These are phyloP conservation scores for Euphydryas editha DNA, from an alignment of 2,888 invertebrate species.

Conservation along the genomic window DNA sequence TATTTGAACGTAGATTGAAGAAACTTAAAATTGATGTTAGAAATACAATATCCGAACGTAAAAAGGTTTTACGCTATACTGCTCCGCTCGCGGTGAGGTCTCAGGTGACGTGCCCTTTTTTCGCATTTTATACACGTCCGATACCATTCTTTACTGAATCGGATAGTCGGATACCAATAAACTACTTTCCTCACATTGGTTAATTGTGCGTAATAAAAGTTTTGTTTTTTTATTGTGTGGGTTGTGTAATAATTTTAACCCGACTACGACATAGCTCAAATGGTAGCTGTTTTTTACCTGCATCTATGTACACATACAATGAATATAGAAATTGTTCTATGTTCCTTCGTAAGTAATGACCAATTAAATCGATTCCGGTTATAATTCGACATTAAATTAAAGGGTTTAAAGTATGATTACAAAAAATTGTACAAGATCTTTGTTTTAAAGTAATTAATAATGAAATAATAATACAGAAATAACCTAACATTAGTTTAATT, in stretches of 20 bases:
- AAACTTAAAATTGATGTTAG: conserved; percentile 38
- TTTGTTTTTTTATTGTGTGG: neutral
- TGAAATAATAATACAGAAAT: no score
- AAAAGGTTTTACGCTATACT: conserved; percentile 50
- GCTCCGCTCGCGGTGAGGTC: conserved; percentile 57
- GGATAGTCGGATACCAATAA: conserved; percentile 19
- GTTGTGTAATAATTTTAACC: no score
- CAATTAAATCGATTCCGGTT: no score
- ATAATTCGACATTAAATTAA: no score
- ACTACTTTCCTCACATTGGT: conserved; percentile 4
- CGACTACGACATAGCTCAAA: no score
- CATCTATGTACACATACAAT: neutral
- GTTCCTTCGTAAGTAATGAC: no score
- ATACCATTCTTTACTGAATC: conserved; percentile 38
- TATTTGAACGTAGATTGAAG: no score
- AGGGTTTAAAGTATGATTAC: no score
- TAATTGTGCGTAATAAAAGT: conserved; percentile 8
- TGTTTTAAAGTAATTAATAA: no score
- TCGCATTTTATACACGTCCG: conserved; percentile 52
- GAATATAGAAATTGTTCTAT: neutral
- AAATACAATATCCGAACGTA: conserved; percentile 13
- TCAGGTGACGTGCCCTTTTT: conserved; percentile 74
- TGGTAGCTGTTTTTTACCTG: neutral
- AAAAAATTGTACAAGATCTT: no score
- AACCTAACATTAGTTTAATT: no score